Evolutionary conservation across 2,113 vertebrate species (phyloP).

Genomic region (Phaetusa simplex): DNA sequence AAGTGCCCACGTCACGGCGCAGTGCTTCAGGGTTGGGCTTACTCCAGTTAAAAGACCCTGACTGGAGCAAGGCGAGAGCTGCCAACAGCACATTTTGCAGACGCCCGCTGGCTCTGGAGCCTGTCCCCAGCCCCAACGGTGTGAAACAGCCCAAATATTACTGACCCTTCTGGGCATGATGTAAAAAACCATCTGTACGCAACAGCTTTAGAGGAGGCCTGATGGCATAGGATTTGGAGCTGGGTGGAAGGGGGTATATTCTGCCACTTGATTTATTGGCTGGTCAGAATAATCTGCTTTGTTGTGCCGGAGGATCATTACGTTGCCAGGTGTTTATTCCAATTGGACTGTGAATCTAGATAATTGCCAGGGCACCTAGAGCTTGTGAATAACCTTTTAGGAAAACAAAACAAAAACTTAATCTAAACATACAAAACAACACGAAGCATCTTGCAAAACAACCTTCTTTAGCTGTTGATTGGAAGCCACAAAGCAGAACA

Average conservation of each 20-base stretch:
- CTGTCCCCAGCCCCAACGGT: background rate
- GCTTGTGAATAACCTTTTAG: background rate
- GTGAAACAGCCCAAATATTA: background rate
- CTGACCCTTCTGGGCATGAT: background rate
- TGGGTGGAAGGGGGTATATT: background rate
- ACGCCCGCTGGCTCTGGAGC: background rate
- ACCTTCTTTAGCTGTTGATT: background rate
- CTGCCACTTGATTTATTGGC: constrained; percentile 33
- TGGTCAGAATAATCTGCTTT: constrained; percentile 15
- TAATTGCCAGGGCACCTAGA: constrained; percentile 4
- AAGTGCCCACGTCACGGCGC: background rate
- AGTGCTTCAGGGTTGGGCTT: background rate
- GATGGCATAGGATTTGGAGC: background rate
- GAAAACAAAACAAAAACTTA: background rate
- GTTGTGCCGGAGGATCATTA: background rate
- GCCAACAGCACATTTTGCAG: background rate
- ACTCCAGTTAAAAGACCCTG: background rate
- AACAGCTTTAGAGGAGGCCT: constrained; percentile 43
- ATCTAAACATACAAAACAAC: background rate
- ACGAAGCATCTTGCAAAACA: background rate
- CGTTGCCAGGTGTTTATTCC: constrained; percentile 27
- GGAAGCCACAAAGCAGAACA: background rate
- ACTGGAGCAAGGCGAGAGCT: background rate
- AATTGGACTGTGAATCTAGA: background rate
- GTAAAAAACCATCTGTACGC: constrained; percentile 18